Evolutionary conservation across 2,888 invertebrate genomes (phyloP), one percentile per base, ranked within the genome.

Genomic region (Oscheius myriophilus): DNA sequence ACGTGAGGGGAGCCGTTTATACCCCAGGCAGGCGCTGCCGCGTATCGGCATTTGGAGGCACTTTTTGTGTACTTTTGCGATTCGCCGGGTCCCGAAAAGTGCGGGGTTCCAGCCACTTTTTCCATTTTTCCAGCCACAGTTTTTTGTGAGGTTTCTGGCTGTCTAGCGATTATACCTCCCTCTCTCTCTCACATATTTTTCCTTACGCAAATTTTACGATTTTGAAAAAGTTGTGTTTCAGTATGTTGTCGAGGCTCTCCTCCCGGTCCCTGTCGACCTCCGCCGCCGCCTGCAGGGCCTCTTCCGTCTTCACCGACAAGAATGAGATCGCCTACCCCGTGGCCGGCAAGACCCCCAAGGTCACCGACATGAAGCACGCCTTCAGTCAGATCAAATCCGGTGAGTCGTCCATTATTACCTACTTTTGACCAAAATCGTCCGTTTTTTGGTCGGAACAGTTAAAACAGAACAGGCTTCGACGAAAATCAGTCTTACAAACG

Each of bases 351-450:
- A 66, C 63, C 21, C 79, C 82, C 18, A 75, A 80, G 42, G 70
- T 81, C n/a, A 72, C 74, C 11, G 70, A 74, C 2, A 54, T 81
- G 57, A 72, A 76, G 12, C 75, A 82, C 14, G 82, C 84, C 39
- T 75, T 81, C 49, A 70, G 75, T 14, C 71, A 73, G 33, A 73
- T 84, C 68, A 84, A 83, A 64, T 70, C 73, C 25, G 82, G 78
- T 74, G 41, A 14, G 46, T 41, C 54, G 3, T n/a, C n/a, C n/a
- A 3, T 21, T 18, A 21, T n/a, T 21, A 2, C 21, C 18, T 26
- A 23, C 12, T 45, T 58, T 42, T 18, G 33, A 3, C 33, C 33
- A 33, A 33, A 6, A 33, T 33, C 9, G 9, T 16, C 4, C 2
- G 39, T 12, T 41, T 11, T 42, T 43, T 9, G n/a, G n/a, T n/a